These are phyloP conservation scores for Caloenas nicobarica DNA, from an alignment of 2,113 vertebrate species.

Conservation along the genomic window DNA sequence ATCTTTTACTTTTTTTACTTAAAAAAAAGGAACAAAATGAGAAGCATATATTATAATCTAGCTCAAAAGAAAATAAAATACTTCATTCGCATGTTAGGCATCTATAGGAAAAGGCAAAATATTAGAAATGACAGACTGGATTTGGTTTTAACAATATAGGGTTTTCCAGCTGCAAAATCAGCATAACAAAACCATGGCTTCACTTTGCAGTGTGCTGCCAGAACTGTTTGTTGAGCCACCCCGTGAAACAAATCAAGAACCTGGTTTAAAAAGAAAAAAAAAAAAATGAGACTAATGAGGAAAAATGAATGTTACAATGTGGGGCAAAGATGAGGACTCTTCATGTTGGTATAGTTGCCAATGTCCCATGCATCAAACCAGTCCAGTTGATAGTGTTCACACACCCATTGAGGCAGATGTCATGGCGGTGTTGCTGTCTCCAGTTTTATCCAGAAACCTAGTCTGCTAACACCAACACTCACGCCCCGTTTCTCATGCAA, in stretches of 20 bases:
- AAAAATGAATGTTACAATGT: neutral
- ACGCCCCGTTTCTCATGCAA: accelerated
- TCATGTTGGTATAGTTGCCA: neutral
- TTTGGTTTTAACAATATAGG: neutral
- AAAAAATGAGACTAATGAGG: neutral
- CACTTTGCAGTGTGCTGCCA: neutral
- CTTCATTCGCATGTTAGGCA: neutral
- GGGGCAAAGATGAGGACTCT: neutral
- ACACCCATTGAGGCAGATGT: accelerated
- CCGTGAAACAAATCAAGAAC: neutral
- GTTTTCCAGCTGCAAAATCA: neutral
- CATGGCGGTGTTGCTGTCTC: accelerated
- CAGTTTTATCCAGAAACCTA: neutral
- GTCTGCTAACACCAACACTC: neutral
- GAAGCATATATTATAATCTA: accelerated
- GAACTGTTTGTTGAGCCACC: neutral
- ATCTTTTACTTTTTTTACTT: neutral
- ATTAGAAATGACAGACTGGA: neutral
- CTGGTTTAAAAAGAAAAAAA: neutral
- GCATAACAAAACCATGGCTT: neutral
- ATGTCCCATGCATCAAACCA: accelerated
- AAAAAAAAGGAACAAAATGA: neutral
- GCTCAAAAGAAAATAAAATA: neutral
- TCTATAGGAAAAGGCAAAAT: neutral
- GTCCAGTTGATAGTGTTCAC: neutral